Evolutionary conservation across 23 tunicate species (phyloP), one percentile per base, ranked within the genome.

Genomic region (Oikopleura vanhoeffeni): DNA sequence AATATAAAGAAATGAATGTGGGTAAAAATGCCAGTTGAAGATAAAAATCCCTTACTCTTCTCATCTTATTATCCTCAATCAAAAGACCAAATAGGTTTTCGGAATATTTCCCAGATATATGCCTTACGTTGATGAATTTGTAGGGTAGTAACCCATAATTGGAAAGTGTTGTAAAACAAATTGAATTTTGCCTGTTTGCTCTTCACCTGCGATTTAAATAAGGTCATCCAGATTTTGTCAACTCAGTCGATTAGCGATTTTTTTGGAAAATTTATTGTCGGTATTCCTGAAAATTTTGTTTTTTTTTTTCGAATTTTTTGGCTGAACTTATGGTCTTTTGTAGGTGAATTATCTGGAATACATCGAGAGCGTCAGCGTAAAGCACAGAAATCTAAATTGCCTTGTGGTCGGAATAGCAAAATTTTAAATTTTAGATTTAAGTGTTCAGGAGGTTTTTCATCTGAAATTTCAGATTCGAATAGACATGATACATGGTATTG

Each of bases 311-410:
- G 24, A 49, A 49, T 8, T 13, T 49, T 13, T 24, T 49, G 18
- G 18, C 18, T 13, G 64, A 13, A 13, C 24, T 49, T 18, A 33
- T 32, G 2, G 4, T 2, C 32, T 71, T 71, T 71, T 71, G 79
- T 13, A 71, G 79, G 32, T 71, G 32, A 71, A 71, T 71, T 18
- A 71, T 71, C 32, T 71, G 79, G 2, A 38, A 71, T 18, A 71
- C 79, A 71, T 71, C 79, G 79, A 71, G 79, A 13, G 79, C 79
- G 32, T 71, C 79, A 2, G 79, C 79, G n/a, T 38, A 71, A 30
- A 38, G 79, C 79, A 30, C 79, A 71, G 38, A 71, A 71, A 71
- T 71, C 79, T 3, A 71, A 30, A n/a, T n/a, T 2, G 35, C 27
- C 3, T 30, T n/a, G n/a, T n/a, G n/a, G n/a, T n/a, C n/a, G n/a